A percentile compares a stretch with the other conserved stretches of the same genome.
These are phyloP conservation scores for Streptopelia turtur DNA, from an alignment of 2,797 vertebrate species.

Conservation along the genomic window DNA sequence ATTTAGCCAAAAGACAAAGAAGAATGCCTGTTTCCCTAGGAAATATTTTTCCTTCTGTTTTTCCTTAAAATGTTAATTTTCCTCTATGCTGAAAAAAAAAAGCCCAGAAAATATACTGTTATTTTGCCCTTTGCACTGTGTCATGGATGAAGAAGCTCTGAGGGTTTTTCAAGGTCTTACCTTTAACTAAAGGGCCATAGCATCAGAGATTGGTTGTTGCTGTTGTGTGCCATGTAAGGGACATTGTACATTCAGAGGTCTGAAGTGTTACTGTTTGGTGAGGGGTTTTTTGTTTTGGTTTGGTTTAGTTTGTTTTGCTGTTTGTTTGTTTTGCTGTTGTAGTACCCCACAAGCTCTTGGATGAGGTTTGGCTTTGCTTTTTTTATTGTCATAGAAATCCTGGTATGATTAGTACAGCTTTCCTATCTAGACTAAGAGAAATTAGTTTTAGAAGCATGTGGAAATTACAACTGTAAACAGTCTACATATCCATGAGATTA, in stretches of 20 bases:
- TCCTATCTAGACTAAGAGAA: neutral
- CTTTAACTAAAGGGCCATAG: neutral
- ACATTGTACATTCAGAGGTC: neutral
- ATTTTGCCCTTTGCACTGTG: constrained; percentile 19
- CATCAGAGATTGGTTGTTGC: neutral
- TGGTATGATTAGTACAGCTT: neutral
- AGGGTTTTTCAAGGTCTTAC: constrained; percentile 2
- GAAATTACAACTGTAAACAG: neutral
- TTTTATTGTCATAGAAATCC: neutral
- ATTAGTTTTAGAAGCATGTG: neutral
- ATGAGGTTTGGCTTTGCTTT: neutral
- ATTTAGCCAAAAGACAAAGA: neutral
- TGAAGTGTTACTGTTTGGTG: neutral
- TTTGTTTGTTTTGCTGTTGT: neutral
- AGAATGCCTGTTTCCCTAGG: neutral
- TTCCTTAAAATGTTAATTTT: neutral
- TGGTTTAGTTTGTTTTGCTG: neutral
- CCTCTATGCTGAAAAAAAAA: neutral
- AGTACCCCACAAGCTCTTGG: neutral
- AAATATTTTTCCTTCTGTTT: neutral
- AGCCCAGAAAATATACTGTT: neutral
- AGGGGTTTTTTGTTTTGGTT: neutral
- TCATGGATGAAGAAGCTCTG: neutral
- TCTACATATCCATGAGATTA: neutral
- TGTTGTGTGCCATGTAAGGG: neutral